Conservation (phyloP, 2,888 invertebrate genomes). For the Liopterus haemorrhoidalis region DNA sequence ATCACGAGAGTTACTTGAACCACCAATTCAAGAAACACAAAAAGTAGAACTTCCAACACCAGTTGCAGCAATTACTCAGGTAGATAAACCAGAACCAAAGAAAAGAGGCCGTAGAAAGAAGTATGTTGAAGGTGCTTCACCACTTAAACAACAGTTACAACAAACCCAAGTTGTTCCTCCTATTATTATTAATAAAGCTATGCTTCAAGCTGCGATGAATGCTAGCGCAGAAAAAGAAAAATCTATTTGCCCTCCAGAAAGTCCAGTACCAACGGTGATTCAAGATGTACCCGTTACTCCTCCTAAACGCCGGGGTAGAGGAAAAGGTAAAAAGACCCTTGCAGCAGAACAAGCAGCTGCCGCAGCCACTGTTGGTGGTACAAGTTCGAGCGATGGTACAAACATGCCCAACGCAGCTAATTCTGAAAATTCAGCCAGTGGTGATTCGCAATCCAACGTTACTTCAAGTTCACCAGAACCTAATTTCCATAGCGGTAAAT, state of each 20-base stretch:
- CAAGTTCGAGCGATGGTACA: slow-evolving; percentile 48
- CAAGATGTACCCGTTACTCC: slow-evolving; percentile 14
- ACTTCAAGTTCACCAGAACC: not conserved
- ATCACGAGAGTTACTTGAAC: no score
- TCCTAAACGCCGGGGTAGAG: slow-evolving; percentile 43
- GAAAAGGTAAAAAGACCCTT: slow-evolving; percentile 45
- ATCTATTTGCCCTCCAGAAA: no score
- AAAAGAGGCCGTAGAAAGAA: slow-evolving; percentile 39
- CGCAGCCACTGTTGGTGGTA: slow-evolving; percentile 46
- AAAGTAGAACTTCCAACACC: no score
- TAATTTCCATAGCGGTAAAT: slow-evolving; percentile 31
- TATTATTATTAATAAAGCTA: slow-evolving; percentile 1
- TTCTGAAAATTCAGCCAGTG: slow-evolving; percentile 38
- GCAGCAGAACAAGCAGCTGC: slow-evolving; percentile 49
- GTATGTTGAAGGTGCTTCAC: slow-evolving; percentile 1
- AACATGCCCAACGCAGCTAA: slow-evolving; percentile 13
- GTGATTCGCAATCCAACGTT: slow-evolving; percentile 42
- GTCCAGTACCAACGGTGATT: slow-evolving; percentile 16
- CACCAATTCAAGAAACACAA: no score
- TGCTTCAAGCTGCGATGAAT: not conserved
- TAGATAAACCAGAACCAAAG: slow-evolving; percentile 45
- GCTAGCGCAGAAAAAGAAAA: not conserved
- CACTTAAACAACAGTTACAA: not conserved
- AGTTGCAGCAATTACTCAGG: slow-evolving; percentile 34
- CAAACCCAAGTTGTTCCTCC: slow-evolving; percentile 1